phyloP scores from a whole-genome alignment of 2,113 vertebrate genomes.

The Crotalus tigris region DNA sequence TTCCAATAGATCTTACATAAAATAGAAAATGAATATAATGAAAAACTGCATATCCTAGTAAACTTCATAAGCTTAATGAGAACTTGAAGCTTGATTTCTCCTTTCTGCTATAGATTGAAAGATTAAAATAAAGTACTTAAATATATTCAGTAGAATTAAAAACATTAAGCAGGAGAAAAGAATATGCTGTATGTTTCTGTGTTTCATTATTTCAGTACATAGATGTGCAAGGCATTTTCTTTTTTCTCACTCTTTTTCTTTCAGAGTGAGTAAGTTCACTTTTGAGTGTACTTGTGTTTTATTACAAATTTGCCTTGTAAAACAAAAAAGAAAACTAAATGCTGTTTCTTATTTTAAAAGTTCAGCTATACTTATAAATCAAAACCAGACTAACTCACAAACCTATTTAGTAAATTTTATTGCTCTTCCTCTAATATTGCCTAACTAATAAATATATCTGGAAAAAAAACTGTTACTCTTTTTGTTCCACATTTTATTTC shows the following conservation, averaged over 20 bases:
- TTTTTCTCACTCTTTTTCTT: neutral
- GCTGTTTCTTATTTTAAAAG: conserved; percentile 15
- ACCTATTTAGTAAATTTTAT: conserved; percentile 6
- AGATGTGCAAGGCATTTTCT: neutral
- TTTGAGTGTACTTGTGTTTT: neutral
- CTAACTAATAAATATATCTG: neutral
- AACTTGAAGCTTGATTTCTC: neutral
- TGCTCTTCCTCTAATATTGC: neutral
- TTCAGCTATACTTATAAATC: neutral
- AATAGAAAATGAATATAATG: neutral
- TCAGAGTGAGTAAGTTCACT: conserved; percentile 8
- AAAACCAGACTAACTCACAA: neutral
- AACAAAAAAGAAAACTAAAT: neutral
- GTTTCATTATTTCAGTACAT: neutral
- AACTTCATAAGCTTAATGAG: neutral
- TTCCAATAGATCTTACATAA: neutral
- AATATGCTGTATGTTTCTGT: neutral
- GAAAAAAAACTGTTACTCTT: neutral
- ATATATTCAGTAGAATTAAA: neutral
- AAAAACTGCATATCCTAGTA: neutral
- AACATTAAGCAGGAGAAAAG: neutral
- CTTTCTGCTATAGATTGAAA: neutral
- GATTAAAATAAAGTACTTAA: neutral
- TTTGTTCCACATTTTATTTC: neutral
- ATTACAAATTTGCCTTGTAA: neutral